phyloP scores from a whole-genome alignment of 2,113 vertebrate species.

The Axis porcinus region DNA sequence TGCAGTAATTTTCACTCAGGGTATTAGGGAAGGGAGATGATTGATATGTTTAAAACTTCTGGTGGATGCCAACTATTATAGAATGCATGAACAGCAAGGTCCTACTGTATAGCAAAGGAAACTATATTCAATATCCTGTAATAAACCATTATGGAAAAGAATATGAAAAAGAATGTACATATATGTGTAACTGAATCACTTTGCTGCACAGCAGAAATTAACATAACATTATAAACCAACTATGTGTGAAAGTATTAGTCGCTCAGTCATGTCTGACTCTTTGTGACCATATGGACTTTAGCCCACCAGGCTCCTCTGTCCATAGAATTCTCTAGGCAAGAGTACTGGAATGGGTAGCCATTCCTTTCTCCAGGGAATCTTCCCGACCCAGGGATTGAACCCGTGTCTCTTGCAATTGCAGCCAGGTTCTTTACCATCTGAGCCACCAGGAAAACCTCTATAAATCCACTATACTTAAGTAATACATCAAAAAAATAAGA shows the following conservation, averaged over 20 bases:
- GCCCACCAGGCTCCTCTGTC: neutral
- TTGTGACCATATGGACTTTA: neutral
- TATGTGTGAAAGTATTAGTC: neutral
- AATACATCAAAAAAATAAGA: neutral
- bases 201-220: neutral
- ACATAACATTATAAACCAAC: neutral
- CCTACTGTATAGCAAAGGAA: neutral
- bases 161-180: neutral
- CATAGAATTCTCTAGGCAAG: neutral
- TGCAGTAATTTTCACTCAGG: neutral
- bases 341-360: neutral
- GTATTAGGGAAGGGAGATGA: neutral
- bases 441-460: neutral
- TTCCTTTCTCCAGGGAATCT: neutral
- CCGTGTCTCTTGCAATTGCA: neutral
- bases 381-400: neutral
- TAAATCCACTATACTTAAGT: neutral
- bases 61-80: neutral
- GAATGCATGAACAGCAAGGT: neutral
- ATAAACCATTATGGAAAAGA: neutral
- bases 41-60: neutral
- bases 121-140: neutral
- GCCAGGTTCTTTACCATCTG: neutral
- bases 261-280: neutral
- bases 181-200: neutral